phyloP scores from a whole-genome alignment of 2,888 invertebrate species.

The Oscheius myriophilus region DNA sequence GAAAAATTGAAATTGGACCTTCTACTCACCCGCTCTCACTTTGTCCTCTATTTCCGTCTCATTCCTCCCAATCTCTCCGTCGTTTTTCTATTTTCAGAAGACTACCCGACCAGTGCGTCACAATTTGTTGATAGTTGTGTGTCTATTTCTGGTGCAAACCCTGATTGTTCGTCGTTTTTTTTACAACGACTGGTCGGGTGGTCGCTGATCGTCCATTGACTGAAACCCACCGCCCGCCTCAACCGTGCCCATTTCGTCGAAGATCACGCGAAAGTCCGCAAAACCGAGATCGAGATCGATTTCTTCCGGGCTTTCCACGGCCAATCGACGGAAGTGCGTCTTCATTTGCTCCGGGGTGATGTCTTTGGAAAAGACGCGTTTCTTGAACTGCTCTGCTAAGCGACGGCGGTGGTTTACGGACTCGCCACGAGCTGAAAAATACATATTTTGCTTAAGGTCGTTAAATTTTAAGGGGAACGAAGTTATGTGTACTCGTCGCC shows the following conservation, averaged over 20 bases:
- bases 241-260: conserved; percentile 44
- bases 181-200: not conserved
- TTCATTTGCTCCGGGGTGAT: conserved; percentile 48
- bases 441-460: too few relatives aligned
- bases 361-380: conserved; percentile 41
- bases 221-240: conserved; percentile 26
- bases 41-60: too few relatives aligned
- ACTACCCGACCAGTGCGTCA: too few relatives aligned
- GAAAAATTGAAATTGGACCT: too few relatives aligned
- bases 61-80: too few relatives aligned
- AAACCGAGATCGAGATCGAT: conserved; percentile 57
- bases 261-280: conserved; percentile 54
- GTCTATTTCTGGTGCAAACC: not conserved
- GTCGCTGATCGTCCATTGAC: not conserved
- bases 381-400: conserved; percentile 53
- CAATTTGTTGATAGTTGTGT: too few relatives aligned
- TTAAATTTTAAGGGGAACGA: too few relatives aligned
- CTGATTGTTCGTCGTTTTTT: not conserved
- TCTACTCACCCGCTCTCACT: too few relatives aligned
- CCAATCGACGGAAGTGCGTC: conserved; percentile 51
- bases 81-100: too few relatives aligned
- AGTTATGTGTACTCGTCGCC: too few relatives aligned
- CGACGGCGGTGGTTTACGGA: conserved; percentile 35
- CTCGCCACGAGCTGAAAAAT: conserved; percentile 14
- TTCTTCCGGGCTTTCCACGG: conserved; percentile 44